phyloP scores from a whole-genome alignment of 2,888 invertebrate genomes.

The Choreutis nemorana region DNA sequence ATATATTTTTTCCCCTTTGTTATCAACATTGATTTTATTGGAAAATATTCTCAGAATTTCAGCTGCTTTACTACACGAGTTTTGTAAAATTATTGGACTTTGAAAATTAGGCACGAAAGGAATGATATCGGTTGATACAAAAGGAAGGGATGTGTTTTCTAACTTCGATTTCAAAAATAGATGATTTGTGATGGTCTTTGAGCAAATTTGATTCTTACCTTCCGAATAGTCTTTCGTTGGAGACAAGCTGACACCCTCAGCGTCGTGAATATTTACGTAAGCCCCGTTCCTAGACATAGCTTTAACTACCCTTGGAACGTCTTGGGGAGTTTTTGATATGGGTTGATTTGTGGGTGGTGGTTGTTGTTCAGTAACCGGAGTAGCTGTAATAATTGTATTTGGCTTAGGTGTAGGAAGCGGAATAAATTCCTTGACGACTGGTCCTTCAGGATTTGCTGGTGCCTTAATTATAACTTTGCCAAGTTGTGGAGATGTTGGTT shows the following conservation, averaged over 20 bases:
- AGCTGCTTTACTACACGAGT: constrained; percentile 40
- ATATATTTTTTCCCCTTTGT: constrained; percentile 20
- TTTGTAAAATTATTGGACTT: constrained; percentile 49
- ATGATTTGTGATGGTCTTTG: constrained; percentile 26
- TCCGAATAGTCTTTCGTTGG: constrained; percentile 71
- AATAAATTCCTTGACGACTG: constrained; percentile 62
- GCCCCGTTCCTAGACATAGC: constrained; percentile 67
- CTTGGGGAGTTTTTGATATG: constrained; percentile 32
- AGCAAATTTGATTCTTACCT: constrained; percentile 68
- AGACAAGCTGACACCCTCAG: constrained; percentile 66
- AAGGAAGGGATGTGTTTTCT: constrained; percentile 27
- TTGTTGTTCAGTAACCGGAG: constrained; percentile 41
- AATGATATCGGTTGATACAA: constrained; percentile 26
- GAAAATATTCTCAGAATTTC: constrained; percentile 58
- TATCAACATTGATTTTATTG: constrained; percentile 32
- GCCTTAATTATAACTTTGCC: constrained; percentile 72
- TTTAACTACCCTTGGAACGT: constrained; percentile 50
- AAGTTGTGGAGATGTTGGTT: constrained; percentile 70
- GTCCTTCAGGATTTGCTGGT: constrained; percentile 47
- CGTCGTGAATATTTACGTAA: constrained; percentile 76
- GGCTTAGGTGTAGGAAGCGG: constrained; percentile 65
- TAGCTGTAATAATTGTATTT: constrained; percentile 70
- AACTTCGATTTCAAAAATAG: constrained; percentile 22
- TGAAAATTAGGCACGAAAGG: constrained; percentile 58
- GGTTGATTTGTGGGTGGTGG: constrained; percentile 21